Evolutionary conservation across 2,797 vertebrate species (phyloP).

Genomic region (Vultur gryphus): DNA sequence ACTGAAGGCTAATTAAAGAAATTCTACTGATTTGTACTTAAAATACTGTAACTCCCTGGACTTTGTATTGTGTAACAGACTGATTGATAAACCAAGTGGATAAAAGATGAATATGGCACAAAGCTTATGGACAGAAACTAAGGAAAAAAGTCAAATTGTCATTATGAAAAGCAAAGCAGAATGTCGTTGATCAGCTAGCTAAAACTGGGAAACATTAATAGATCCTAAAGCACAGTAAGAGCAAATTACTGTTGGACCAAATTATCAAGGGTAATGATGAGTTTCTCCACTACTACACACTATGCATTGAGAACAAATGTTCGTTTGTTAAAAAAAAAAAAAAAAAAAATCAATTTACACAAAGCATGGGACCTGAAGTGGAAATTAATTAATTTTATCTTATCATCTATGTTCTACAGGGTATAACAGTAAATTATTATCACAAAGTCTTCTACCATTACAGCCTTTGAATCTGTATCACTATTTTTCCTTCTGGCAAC

Average conservation of each 20-base stretch:
- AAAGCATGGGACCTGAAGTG: not conserved
- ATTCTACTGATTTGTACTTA: not conserved
- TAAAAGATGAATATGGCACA: not conserved
- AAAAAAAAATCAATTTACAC: not conserved
- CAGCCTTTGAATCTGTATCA: not conserved
- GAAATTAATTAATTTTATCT: not conserved
- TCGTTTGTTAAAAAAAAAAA: not conserved
- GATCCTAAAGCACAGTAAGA: not conserved
- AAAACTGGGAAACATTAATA: not conserved
- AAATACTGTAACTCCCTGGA: not conserved
- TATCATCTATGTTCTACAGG: not conserved
- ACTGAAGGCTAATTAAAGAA: not conserved
- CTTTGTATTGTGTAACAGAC: not conserved
- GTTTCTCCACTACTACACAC: not conserved
- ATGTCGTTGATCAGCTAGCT: accelerated
- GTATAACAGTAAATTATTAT: not conserved
- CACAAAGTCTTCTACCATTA: not conserved
- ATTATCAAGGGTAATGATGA: not conserved
- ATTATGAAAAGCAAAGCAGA: not conserved
- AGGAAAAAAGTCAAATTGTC: not conserved
- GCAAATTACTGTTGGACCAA: not conserved
- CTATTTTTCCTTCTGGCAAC: not conserved
- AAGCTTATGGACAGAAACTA: not conserved
- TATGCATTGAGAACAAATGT: not conserved
- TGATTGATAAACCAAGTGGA: not conserved